phyloP scores from a whole-genome alignment of 1,140 invertebrate genomes.

The Leptinotarsa undecemlineata region DNA sequence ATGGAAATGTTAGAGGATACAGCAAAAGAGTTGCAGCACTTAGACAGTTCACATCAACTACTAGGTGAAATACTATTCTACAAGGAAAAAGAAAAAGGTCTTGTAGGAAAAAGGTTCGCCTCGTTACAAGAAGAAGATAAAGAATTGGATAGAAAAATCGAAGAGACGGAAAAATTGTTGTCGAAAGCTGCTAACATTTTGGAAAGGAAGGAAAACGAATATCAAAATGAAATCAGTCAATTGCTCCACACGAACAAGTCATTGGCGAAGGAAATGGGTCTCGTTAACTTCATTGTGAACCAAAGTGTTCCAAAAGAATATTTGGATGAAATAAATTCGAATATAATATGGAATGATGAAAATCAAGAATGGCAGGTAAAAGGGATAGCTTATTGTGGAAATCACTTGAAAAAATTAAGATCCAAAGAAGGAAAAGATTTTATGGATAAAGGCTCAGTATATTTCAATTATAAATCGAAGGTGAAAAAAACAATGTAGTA shows the following conservation, averaged over 20 bases:
- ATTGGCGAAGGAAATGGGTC: constrained; percentile 82
- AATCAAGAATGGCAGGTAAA: constrained; percentile 35
- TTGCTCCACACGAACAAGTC: constrained; percentile 88
- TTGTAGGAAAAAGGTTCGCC: constrained; percentile 94
- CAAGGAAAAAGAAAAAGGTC: constrained; percentile 88
- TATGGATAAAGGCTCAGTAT: neutral
- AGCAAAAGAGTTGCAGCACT: constrained; percentile 81
- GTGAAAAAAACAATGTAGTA: neutral
- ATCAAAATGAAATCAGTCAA: constrained; percentile 94
- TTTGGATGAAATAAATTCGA: constrained; percentile 31
- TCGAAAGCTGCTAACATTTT: constrained; percentile 81
- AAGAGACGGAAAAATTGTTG: constrained; percentile 79
- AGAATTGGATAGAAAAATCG: constrained; percentile 89
- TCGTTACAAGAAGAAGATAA: constrained; percentile 89
- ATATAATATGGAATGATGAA: constrained; percentile 35
- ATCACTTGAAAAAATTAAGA: constrained; percentile 34
- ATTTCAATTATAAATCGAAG: constrained; percentile 2
- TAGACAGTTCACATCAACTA: constrained; percentile 79
- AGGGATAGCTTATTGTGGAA: constrained; percentile 36
- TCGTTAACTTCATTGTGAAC: constrained; percentile 82
- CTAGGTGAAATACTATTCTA: constrained; percentile 78
- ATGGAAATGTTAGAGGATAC: constrained; percentile 83
- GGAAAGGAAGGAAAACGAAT: constrained; percentile 85
- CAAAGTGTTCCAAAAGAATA: constrained; percentile 51
- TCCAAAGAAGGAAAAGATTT: neutral